Evolutionary conservation across 2,797 vertebrate genomes (phyloP), one percentile per base, ranked within the genome.

Genomic region (Acanthurus lineatus): DNA sequence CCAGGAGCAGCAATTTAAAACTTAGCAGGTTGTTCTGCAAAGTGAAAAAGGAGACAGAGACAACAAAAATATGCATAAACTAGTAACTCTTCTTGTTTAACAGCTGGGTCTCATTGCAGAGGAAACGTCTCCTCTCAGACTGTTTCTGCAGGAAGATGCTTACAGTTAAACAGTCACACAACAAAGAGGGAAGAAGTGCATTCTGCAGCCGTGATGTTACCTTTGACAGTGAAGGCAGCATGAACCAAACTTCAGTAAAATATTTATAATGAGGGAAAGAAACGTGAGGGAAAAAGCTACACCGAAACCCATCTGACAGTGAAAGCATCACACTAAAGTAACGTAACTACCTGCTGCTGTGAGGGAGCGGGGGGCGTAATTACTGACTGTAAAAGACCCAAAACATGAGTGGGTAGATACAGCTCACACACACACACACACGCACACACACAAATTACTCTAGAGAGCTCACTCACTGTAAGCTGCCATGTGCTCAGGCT

Each of bases 191-290:
- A 28, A 28, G 53, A 68, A 72, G 70, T 63, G 9, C n/a, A 10
- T 38, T 42, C 7, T 74, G 57, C 58, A 38, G 22, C 56, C n/a
- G 53, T 77, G 79, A 81, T 84, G 73, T 84, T 84, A 87, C 83
- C 45, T 85, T 82, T 82, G 62, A 63, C 72, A 75, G 58, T 82
- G 69, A 25, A 11, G 15, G 49, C 12, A 0, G 17, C 79, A 52
- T 70, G 63, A 65, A 72, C 77, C 6, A 17, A 42, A 1, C 62
- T 0, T 66, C 9, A 68, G 69, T 56, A 83, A 84, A 82, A 83
- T 80, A 79, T 35, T 66, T 44, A 54, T 57, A 38, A 63, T 61
- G 73, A 73, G 64, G 54, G 68, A n/a, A 0, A 4, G 12, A 54
- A 56, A 48, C 48, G 25, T 25, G 25, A 25, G 25, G 2, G 3